Percentiles rank a stretch among this genome's conserved stretches.
Evolutionary conservation across 2,797 vertebrate species (phyloP).

Genomic region (Acrossocheilus fasciatus): DNA sequence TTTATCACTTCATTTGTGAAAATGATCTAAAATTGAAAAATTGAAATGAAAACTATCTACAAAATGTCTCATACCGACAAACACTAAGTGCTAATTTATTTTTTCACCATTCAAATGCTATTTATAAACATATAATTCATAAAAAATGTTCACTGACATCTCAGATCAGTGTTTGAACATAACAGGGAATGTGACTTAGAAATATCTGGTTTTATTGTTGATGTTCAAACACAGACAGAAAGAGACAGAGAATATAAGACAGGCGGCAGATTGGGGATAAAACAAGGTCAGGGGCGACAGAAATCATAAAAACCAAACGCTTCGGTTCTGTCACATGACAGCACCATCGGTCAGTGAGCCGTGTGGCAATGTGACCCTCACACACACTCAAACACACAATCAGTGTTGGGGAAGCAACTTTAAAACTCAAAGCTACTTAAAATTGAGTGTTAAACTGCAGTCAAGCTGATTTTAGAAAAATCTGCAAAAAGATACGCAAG

Average conservation of each 20-base stretch:
- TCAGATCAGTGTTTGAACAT: neutral
- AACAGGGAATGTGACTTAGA: neutral
- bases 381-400: slow-evolving; percentile 20
- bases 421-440: neutral
- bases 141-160: neutral
- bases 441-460: neutral
- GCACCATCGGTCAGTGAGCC: slow-evolving; percentile 25
- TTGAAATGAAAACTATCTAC: neutral
- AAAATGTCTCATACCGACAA: neutral
- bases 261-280: slow-evolving; percentile 28
- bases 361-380: slow-evolving; percentile 44
- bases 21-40: neutral
- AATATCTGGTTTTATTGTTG: slow-evolving; percentile 21
- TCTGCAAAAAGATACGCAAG: neutral
- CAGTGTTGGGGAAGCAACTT: neutral
- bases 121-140: neutral
- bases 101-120: neutral
- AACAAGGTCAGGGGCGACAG: slow-evolving; percentile 51
- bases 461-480: neutral
- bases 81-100: neutral
- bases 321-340: slow-evolving; percentile 1
- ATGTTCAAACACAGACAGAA: slow-evolving; percentile 12
- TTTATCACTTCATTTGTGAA: neutral
- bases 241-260: neutral
- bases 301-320: slow-evolving; percentile 45